Conservation (phyloP, 1,140 invertebrate genomes). For the Ptiloglossa arizonensis region DNA sequence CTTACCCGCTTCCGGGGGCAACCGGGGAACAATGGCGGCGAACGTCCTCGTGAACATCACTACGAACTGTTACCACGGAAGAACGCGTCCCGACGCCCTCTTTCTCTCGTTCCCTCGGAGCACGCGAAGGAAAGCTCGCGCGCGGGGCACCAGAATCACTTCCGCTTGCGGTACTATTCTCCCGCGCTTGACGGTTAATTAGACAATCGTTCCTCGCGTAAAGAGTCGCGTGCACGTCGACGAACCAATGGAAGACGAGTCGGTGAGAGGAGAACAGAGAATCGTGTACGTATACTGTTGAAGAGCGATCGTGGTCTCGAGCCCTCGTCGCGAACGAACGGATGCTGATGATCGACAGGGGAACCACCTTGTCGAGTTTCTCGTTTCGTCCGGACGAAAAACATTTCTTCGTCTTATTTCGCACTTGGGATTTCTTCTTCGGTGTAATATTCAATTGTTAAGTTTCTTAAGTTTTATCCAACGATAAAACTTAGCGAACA, state of each 20-base stretch:
- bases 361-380: no score
- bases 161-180: conserved; percentile 74
- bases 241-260: not conserved
- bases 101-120: conserved; percentile 37
- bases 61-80: conserved; percentile 64
- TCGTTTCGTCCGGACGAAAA: no score
- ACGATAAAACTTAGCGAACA: no score
- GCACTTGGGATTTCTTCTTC: no score
- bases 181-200: conserved; percentile 69
- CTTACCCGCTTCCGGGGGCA: not conserved
- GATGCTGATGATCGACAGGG: no score
- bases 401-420: no score
- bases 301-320: conserved; percentile 47
- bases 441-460: no score
- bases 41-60: conserved; percentile 45
- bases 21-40: conserved; percentile 44
- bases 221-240: not conserved
- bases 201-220: conserved; percentile 68
- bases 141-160: conserved; percentile 65
- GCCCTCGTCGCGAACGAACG: conserved; percentile 55
- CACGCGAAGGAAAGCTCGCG: conserved; percentile 61
- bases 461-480: no score
- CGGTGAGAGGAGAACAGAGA: not conserved
- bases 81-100: conserved; percentile 57
- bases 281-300: conserved; percentile 41